Conservation (phyloP, 2,797 vertebrate species). For the Cheirogaleus major region DNA sequence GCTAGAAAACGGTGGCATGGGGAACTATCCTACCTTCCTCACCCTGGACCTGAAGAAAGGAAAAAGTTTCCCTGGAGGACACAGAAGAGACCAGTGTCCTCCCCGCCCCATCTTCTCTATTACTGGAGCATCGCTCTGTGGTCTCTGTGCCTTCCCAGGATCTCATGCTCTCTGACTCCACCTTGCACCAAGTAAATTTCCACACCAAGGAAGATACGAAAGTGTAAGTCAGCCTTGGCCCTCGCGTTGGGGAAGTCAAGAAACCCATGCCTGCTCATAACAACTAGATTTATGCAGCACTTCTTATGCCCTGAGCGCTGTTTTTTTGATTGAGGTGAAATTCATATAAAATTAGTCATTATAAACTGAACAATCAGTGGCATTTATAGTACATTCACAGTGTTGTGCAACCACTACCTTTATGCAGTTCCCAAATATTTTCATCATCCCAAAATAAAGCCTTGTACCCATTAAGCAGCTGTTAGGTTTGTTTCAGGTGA, state of each 20-base stretch:
- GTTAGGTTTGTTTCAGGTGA: too few species aligned
- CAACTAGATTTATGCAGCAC: neutral
- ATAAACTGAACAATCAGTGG: neutral
- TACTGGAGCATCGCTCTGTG: neutral
- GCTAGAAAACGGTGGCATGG: neutral
- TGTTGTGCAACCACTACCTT: neutral
- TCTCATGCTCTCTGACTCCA: neutral
- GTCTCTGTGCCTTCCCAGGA: neutral
- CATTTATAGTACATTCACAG: neutral
- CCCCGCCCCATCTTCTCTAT: neutral
- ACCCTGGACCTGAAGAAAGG: neutral
- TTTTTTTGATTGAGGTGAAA: neutral
- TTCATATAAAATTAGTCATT: neutral
- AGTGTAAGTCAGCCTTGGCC: neutral
- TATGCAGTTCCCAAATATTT: neutral
- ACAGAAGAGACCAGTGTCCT: neutral
- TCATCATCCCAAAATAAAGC: neutral
- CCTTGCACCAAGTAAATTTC: neutral
- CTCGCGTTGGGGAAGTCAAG: fast-evolving
- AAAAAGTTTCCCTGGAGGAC: neutral
- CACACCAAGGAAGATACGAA: neutral
- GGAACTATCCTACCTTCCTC: neutral
- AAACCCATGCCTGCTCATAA: too few species aligned
- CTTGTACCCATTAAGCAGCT: neutral
- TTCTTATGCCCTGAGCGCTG: neutral